Evolutionary conservation across 1,140 invertebrate species (phyloP).

Genomic region (Nasonia vitripennis): DNA sequence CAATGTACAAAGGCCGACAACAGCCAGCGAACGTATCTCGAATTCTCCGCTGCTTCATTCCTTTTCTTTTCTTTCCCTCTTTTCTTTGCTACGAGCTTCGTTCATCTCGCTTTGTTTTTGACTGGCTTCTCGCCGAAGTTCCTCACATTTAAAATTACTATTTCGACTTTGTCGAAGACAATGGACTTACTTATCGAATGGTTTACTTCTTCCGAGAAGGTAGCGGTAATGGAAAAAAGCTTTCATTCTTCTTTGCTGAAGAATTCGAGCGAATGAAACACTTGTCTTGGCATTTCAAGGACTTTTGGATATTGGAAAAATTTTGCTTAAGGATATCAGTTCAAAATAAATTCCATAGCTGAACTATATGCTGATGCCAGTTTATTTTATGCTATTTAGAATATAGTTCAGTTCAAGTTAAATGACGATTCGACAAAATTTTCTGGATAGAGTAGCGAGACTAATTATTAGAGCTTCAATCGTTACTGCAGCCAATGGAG

Average conservation of each 20-base stretch:
- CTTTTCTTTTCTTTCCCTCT: background rate
- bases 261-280: background rate
- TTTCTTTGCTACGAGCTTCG: background rate
- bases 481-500: too few species aligned
- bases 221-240: background rate
- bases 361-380: too few species aligned
- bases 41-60: background rate
- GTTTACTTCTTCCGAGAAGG: background rate
- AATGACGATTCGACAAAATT: too few species aligned
- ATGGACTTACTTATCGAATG: slow-evolving; percentile 12
- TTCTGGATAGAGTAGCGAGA: too few species aligned
- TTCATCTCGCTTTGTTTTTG: background rate
- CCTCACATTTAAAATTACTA: slow-evolving; percentile 31
- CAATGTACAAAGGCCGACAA: background rate
- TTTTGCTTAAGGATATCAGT: background rate
- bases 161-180: background rate
- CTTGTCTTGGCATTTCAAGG: background rate
- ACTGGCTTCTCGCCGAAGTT: background rate
- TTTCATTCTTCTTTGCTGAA: background rate
- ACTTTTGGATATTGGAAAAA: too few species aligned
- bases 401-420: too few species aligned
- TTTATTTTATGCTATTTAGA: too few species aligned
- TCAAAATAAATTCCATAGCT: background rate
- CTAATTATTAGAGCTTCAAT: too few species aligned
- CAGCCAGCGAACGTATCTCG: slow-evolving; percentile 9